Evolutionary conservation across 2,797 vertebrate species (phyloP).

Genomic region (Psittacula derbiana): DNA sequence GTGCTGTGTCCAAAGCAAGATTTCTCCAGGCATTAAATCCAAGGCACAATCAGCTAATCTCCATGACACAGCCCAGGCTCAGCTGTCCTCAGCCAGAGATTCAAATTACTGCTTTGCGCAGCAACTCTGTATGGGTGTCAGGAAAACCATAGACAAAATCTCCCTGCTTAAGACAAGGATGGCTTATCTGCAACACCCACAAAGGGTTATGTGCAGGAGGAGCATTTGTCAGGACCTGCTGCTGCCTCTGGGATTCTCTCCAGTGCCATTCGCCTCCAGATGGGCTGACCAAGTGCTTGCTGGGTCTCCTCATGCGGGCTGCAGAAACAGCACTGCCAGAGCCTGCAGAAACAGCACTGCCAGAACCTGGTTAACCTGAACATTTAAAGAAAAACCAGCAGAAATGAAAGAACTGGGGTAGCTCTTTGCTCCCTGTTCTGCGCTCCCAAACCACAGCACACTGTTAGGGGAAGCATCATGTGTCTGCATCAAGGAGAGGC

Average conservation of each 20-base stretch:
- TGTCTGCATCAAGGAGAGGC: accelerated
- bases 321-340: not conserved
- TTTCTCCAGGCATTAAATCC: constrained; percentile 7
- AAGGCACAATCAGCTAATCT: constrained; percentile 1
- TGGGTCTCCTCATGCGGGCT: not conserved
- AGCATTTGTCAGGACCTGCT: not conserved
- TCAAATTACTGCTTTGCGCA: not conserved
- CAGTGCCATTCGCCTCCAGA: not conserved
- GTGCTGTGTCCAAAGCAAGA: not conserved
- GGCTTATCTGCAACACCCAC: not conserved
- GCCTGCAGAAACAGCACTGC: not conserved
- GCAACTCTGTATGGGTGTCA: not conserved
- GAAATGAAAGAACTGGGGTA: not conserved
- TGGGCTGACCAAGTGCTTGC: not conserved
- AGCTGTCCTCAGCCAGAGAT: not conserved
- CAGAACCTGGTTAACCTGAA: not conserved
- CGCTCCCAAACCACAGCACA: not conserved
- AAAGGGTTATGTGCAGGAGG: not conserved
- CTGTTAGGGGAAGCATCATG: accelerated
- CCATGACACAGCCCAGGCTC: not conserved
- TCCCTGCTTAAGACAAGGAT: not conserved
- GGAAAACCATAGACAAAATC: not conserved
- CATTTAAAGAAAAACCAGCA: not conserved
- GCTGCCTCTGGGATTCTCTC: constrained; percentile 17
- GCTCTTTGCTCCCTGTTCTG: not conserved